Percentiles rank a stretch among this genome's conserved stretches.
Evolutionary conservation across 2,113 vertebrate species (phyloP).

Genomic region (Sebastes schlegelii): DNA sequence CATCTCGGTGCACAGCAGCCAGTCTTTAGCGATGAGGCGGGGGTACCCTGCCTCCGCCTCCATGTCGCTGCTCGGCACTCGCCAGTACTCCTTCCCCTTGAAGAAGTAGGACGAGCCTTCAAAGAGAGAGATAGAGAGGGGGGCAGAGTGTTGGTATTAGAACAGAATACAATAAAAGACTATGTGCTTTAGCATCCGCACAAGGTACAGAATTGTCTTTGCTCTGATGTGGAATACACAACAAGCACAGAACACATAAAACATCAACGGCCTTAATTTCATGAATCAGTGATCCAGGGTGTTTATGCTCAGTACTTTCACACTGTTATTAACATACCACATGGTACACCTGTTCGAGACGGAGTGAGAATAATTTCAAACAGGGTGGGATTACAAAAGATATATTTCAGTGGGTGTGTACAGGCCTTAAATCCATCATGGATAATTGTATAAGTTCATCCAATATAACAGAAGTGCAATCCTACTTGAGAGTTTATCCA

Average conservation of each 20-base stretch:
- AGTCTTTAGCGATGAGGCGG: constrained; percentile 90
- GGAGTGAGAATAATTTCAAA: constrained; percentile 8
- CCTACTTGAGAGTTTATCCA: not conserved
- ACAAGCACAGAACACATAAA: constrained; percentile 24
- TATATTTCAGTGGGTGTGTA: not conserved
- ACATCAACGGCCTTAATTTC: constrained; percentile 43
- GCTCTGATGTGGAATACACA: constrained; percentile 5
- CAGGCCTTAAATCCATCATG: not conserved
- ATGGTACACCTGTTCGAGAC: constrained; percentile 14
- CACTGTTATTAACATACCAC: constrained; percentile 27
- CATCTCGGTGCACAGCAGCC: constrained; percentile 91
- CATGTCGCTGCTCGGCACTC: constrained; percentile 88
- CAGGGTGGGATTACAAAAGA: constrained; percentile 1
- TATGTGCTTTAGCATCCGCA: constrained; percentile 11
- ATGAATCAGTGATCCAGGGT: constrained; percentile 44
- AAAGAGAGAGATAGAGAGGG: constrained; percentile 14
- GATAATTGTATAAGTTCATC: not conserved
- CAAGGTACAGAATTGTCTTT: constrained; percentile 14
- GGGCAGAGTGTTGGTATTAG: constrained; percentile 24
- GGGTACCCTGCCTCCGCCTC: constrained; percentile 90
- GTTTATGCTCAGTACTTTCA: constrained; percentile 31
- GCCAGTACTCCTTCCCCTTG: constrained; percentile 96
- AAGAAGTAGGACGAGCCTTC: constrained; percentile 96
- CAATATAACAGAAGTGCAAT: not conserved
- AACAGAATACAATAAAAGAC: not conserved